Evolutionary conservation across 2,113 vertebrate genomes (phyloP), one percentile per base, ranked within the genome.

Genomic region (Lophura nycthemera): DNA sequence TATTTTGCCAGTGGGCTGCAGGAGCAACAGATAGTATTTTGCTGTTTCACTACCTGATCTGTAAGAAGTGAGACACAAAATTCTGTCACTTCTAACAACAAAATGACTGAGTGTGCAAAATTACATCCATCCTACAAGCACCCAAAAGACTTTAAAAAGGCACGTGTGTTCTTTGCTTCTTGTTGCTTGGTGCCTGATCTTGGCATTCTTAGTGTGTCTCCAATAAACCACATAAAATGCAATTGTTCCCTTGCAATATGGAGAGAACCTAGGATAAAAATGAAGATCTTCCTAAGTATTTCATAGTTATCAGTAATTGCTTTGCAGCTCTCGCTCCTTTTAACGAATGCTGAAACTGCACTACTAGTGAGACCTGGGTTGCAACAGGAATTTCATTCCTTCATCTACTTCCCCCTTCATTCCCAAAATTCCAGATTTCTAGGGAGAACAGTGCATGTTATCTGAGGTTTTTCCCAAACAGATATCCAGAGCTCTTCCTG

Each of bases 141-240:
- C 75, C 75, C 47, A 80, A 43, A 83, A 86, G 65, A 70, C 70
- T 95, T 90, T 54, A 34, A 69, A 74, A 96, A 96, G 93, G 96
- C 91, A 95, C 83, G 0, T 64, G 30, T 83, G 6, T 60, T 84
- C 43, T 88, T 67, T 65, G 54, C 85, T 70, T 61, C 29, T 52
- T 60, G 7, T 45, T 84, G 45, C 61, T 82, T 69, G 61, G 80
- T 84, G 85, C 85, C 80, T 76, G 69, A 54, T 43, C 48, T 75
- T 32, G 70, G 43, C 60, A 45, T 56, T 17, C 86, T 72, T 88
- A 75, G 61, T 32, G 17, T 0, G 0, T 42, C 73, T 91, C 34
- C 2, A n/a, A 16, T 43, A 83, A 88, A 65, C 19, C 11, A 48
- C 1, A 7, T 32, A n/a, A 6, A 64, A 43, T 40, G n/a, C n/a